Base-by-base conservation (phyloP, 2,113 vertebrate species). In the Diadophis punctatus region DNA sequence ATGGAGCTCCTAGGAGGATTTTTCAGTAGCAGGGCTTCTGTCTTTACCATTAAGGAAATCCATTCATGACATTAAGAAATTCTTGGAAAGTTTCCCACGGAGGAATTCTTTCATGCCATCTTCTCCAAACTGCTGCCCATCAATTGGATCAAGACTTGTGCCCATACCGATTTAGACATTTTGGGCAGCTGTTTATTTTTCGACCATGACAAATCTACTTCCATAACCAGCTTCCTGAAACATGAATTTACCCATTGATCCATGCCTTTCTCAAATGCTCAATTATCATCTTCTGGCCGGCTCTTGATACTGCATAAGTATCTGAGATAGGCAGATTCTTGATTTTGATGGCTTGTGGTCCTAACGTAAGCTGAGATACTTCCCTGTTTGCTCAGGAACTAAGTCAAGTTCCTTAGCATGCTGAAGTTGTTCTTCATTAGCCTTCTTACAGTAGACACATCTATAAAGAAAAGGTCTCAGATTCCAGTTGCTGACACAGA, bases 241-340 rank as follows among this genome's bases (percentile, higher is more conserved):
- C 46, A 10, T 55, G 86, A 93, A 92, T 53, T 46, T 91, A 89
- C n/a, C 20, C 3, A 53, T 1, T 16, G 90, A 89, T 27, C 93
- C 30, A 3, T 3, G 23, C 90, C 88, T 95, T 86, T 23, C 56
- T 60, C n/a, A 60, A 90, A 74, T 80, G 87, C 96, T 90, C 27
- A 85, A 94, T 95, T 96, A 94, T 92, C 87, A 91, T 95, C 92
- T 92, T 60, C 93, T 93, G 92, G 0, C 4, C 94, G 90, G 89
- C 93, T 96, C 96, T 96, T 91, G 87, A 52, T 96, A 10, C 93
- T 95, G 93, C 93, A 20, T 34, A 16, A n/a, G 30, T 68, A 68
- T 18, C 63, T 74, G 68, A 20, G n/a, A 74, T 39, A 39, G 16
- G 68, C 68, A 74, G 68, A 39, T 74, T 18, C n/a, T 74, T 74